A percentile compares a stretch with the other conserved stretches of the same genome.
Evolutionary conservation across 2,888 invertebrate species (phyloP).

Genomic region (Rhingia campestris): DNA sequence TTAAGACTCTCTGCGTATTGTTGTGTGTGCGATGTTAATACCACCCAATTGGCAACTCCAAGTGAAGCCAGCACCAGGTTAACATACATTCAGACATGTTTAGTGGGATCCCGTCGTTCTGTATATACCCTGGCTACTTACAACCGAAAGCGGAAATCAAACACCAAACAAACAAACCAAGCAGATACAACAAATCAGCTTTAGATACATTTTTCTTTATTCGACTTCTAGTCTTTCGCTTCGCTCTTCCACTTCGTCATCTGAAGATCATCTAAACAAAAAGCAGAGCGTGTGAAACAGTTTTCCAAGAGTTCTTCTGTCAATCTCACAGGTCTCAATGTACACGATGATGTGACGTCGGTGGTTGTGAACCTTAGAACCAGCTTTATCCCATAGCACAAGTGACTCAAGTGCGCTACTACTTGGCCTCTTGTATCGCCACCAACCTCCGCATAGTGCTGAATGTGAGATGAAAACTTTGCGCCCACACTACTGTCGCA

Average conservation of each 20-base stretch:
- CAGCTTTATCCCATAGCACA: conserved; percentile 52
- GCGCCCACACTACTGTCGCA: conserved; percentile 60
- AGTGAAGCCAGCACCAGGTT: conserved; percentile 17
- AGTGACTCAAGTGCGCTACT: conserved; percentile 59
- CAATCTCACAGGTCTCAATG: conserved; percentile 64
- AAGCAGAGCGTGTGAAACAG: conserved; percentile 73
- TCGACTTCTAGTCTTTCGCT: conserved; percentile 8
- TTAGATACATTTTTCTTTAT: conserved; percentile 39
- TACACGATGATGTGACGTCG: conserved; percentile 25
- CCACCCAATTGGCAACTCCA: conserved; percentile 40
- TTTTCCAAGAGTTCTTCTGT: conserved; percentile 40
- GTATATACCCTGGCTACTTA: conserved; percentile 27
- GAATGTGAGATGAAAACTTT: conserved; percentile 44
- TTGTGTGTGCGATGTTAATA: conserved; percentile 28
- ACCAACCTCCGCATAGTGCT: not conserved
- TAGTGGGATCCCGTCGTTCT: conserved; percentile 4
- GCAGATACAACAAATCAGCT: conserved; percentile 51
- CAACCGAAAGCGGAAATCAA: conserved; percentile 68
- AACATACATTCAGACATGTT: conserved; percentile 58
- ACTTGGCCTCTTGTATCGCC: not conserved
- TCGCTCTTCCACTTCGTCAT: not conserved
- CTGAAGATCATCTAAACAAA: conserved; percentile 60
- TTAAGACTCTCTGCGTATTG: conserved; percentile 18
- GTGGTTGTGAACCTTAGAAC: conserved; percentile 64
- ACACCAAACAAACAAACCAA: conserved; percentile 53